Evolutionary conservation across 2,113 vertebrate genomes (phyloP), one percentile per base, ranked within the genome.

Genomic region (Bombycilla garrulus): DNA sequence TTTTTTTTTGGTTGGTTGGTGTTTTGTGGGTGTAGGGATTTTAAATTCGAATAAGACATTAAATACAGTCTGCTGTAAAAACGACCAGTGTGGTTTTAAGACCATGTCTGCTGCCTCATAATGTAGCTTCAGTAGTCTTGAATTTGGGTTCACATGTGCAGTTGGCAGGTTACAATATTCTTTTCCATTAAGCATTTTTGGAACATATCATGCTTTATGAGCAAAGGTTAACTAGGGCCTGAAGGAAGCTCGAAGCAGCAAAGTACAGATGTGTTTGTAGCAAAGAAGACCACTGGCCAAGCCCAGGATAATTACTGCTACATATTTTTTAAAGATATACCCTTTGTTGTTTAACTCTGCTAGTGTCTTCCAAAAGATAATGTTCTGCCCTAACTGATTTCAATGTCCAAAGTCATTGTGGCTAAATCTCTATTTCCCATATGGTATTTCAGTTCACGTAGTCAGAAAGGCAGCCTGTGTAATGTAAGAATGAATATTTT

Each of bases 211-310:
- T 89, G 38, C 67, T 70, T 90, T 70, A 86, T 84, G 81, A 81
- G 56, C 90, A 94, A 69, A 97, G 84, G 93, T 95, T 95, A 96
- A 90, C 53, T 81, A 92, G 88, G 80, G 70, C 81, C 91, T 80
- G 92, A 81, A 96, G 93, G 83, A 96, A 86, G 91, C 95, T 94
- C 5, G 6, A 42, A 91, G 88, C 80, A 82, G 36, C 31, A 36
- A 83, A 90, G 60, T 80, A 65, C 51, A 81, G 60, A 85, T 81
- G 45, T 81, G 44, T 74, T 81, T 93, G 47, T 83, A 94, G 69
- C 51, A 80, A 15, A 50, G 65, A 79, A 21, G 26, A 83, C 77
- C 9, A 23, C 45, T 89, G 23, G 48, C 71, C 53, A 92, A 82
- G 29, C 42, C 48, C 33, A 48, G 82, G 36, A 24, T 92, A 81